Evolutionary conservation across 37 sponge, comb jelly and placozoan genomes (phyloP), one percentile per base, ranked within the genome.

Genomic region (Beroe forskalii): DNA sequence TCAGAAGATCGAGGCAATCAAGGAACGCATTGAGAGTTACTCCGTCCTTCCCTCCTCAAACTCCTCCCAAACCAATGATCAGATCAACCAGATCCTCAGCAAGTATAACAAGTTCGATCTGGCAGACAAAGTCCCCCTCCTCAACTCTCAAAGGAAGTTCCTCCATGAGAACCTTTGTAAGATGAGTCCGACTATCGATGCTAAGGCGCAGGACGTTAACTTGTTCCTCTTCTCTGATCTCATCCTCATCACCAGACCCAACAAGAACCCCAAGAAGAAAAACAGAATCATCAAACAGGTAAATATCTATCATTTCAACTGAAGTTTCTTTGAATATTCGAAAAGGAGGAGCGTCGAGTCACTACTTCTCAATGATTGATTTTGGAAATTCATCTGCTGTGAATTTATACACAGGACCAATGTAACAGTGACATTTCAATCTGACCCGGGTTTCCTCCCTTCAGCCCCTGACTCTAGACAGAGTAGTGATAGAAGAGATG

Each of bases 21-120:
- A 80, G 40, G 86, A 80, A 24, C 28, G 86, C 2, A 72, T 72
- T 38, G 86, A 80, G 48, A 80, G 86, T 41, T 80, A 80, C 27
- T 33, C 27, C 42, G 86, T 44, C 12, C 55, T 80, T 9, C 44
- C 86, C 24, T 23, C 27, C 28, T 48, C 55, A 6, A 23, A 38
- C 22, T 12, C 40, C 27, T 24, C 37, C 24, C 37, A 80, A 12
- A 44, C 55, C 14, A 80, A 80, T 48, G 86, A 80, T 0, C 86
- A 80, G 55, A 44, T 80, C 23, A 41, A 80, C 28, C 86, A 80
- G 55, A 44, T 80, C 48, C 86, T 80, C 14, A 27, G 19, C 27
- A 80, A 80, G 30, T 80, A 80, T 48, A 80, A 80, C 86, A 80
- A 80, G 55, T 80, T 80, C 48, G 86, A 80, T 17, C 55, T 80